Conservation (phyloP, 1,140 invertebrate species). For the Steinernema feltiae region DNA sequence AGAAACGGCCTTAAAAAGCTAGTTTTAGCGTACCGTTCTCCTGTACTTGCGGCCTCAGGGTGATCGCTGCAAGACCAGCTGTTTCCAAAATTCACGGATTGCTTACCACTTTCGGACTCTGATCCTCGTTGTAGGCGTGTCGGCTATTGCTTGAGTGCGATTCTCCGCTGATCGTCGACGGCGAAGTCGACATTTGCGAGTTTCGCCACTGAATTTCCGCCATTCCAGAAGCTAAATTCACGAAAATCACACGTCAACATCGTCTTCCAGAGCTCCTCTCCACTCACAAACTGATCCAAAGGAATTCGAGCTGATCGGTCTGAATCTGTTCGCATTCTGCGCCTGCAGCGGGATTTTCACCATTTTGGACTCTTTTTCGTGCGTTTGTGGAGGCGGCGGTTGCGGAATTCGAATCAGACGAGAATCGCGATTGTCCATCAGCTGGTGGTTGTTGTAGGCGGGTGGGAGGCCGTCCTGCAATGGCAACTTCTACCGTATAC, state of each 20-base stretch:
- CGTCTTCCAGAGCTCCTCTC: background rate
- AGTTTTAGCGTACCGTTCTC: too few species aligned
- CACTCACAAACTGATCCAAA: background rate
- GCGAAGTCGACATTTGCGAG: background rate
- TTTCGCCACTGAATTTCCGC: background rate
- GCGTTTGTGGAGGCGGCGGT: too few species aligned
- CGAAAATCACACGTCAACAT: too few species aligned
- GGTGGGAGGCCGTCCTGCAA: background rate
- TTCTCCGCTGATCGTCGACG: background rate
- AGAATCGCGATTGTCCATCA: constrained; percentile 1
- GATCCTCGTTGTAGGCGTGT: background rate
- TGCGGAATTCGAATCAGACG: background rate
- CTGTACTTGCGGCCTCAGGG: background rate
- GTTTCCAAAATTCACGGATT: background rate
- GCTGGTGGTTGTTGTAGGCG: background rate
- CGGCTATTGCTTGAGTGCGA: background rate
- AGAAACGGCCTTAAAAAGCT: too few species aligned
- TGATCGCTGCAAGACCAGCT: background rate
- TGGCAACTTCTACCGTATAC: too few species aligned
- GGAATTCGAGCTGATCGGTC: background rate
- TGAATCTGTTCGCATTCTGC: background rate
- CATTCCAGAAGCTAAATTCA: background rate
- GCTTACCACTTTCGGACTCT: background rate
- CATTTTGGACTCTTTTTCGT: background rate
- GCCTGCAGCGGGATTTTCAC: background rate